Conservation (phyloP, 2,888 invertebrate genomes). For the Podabrus alpinus region DNA sequence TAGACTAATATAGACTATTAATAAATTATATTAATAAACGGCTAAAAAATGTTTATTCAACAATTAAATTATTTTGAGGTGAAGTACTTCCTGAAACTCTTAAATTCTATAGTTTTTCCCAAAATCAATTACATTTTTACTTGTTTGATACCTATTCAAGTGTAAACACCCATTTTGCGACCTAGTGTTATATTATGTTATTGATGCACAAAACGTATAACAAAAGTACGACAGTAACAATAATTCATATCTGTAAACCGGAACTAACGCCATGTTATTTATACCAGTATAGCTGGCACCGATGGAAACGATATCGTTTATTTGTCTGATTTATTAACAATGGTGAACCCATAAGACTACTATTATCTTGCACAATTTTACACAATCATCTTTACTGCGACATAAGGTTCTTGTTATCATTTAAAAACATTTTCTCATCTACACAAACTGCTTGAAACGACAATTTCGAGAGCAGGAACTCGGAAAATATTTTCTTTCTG, state of each 20-base stretch:
- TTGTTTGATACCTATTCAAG: slow-evolving; percentile 5
- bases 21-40: background rate
- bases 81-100: background rate
- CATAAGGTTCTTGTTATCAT: background rate
- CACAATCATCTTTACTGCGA: background rate
- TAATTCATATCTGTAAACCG: slow-evolving; percentile 19
- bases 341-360: slow-evolving; percentile 4
- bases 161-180: slow-evolving; percentile 6
- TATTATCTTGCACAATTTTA: slow-evolving; percentile 5
- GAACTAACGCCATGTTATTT: slow-evolving; percentile 20
- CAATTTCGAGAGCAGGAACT: background rate
- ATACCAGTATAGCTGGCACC: slow-evolving; percentile 15
- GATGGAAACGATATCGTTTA: slow-evolving; percentile 19
- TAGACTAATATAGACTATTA: background rate
- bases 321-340: slow-evolving; percentile 23
- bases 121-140: background rate
- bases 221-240: slow-evolving; percentile 14
- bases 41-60: background rate
- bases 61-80: background rate
- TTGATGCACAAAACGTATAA: slow-evolving; percentile 13
- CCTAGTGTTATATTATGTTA: slow-evolving; percentile 3
- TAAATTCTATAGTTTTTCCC: background rate
- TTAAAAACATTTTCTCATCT: background rate
- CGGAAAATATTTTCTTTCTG: background rate
- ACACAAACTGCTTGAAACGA: background rate